Conservation (phyloP, 2,113 vertebrate species). For the Leptobrachium leishanense region DNA sequence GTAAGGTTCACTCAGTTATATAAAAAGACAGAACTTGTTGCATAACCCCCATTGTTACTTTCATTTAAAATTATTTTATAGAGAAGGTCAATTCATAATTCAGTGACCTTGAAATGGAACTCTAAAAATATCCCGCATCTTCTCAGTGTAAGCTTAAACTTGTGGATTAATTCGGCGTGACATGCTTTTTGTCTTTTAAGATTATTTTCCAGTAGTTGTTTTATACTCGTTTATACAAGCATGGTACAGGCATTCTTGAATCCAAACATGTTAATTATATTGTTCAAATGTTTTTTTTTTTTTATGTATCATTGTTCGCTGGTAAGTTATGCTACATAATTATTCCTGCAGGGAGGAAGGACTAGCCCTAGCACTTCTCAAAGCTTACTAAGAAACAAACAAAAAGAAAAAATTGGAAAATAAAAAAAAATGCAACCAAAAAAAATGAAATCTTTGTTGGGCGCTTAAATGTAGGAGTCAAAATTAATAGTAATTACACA, state of each 20-base stretch:
- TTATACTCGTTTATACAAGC: background rate
- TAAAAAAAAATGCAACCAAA: background rate
- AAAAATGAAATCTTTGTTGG: slow-evolving; percentile 7
- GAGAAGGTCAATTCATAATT: slow-evolving; percentile 44
- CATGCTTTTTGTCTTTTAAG: background rate
- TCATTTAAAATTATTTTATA: slow-evolving; percentile 19
- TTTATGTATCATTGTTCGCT: slow-evolving; percentile 39
- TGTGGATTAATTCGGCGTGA: slow-evolving; percentile 21
- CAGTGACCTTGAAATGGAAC: slow-evolving; percentile 22
- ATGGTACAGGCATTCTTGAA: slow-evolving; percentile 20
- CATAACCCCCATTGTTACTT: slow-evolving; percentile 9
- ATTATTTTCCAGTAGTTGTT: background rate
- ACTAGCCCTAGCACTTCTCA: slow-evolving; percentile 35
- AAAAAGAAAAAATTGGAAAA: background rate
- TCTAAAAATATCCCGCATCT: slow-evolving; percentile 25
- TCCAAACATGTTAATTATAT: slow-evolving; percentile 39
- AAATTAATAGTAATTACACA: slow-evolving; percentile 45
- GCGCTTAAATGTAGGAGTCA: slow-evolving; percentile 33
- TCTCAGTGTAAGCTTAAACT: slow-evolving; percentile 4
- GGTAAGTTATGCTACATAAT: slow-evolving; percentile 44
- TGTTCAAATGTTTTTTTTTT: slow-evolving; percentile 30
- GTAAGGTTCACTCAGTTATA: slow-evolving; percentile 12
- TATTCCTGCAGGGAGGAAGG: slow-evolving; percentile 37
- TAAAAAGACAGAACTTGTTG: background rate
- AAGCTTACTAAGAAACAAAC: slow-evolving; percentile 2